Evolutionary conservation across 2,888 invertebrate species (phyloP).

Genomic region (Hipparchia semele): DNA sequence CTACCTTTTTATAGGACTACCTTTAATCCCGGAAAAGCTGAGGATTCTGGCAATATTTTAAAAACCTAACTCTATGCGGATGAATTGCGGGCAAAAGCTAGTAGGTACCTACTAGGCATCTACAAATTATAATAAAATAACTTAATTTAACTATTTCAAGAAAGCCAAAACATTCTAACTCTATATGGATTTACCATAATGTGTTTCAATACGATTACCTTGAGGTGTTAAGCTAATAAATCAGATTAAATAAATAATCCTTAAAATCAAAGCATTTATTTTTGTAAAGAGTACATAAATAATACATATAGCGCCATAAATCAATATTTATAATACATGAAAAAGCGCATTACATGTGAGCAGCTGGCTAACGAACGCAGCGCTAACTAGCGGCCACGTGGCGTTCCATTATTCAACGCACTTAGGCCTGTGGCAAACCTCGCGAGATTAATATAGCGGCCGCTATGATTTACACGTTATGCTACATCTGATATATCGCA

Average conservation of each 20-base stretch:
- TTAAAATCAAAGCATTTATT: slow-evolving; percentile 9
- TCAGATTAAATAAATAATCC: slow-evolving; percentile 7
- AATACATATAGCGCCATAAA: slow-evolving; percentile 13
- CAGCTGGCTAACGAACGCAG: slow-evolving; percentile 28
- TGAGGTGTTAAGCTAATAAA: slow-evolving; percentile 17
- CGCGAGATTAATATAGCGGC: too few relatives aligned
- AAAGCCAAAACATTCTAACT: neutral
- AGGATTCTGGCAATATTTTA: too few relatives aligned
- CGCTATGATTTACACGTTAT: too few relatives aligned
- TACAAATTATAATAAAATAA: neutral
- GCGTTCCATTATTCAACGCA: slow-evolving; percentile 31
- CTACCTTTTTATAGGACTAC: too few relatives aligned
- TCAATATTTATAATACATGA: slow-evolving; percentile 26
- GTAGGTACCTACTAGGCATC: too few relatives aligned
- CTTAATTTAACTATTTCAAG: neutral
- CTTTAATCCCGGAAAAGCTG: too few relatives aligned
- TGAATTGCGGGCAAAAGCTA: neutral
- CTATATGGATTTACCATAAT: neutral
- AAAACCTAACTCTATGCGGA: too few relatives aligned
- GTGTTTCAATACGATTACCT: slow-evolving; percentile 10
- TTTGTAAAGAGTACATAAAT: slow-evolving; percentile 16
- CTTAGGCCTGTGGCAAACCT: neutral
- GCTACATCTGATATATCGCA: too few relatives aligned
- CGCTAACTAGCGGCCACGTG: slow-evolving; percentile 31
- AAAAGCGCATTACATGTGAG: slow-evolving; percentile 21